A percentile compares a stretch with the other conserved stretches of the same genome.
These are phyloP conservation scores for Nasalis larvatus DNA, from an alignment of 2,113 vertebrate species.

Conservation along the genomic window DNA sequence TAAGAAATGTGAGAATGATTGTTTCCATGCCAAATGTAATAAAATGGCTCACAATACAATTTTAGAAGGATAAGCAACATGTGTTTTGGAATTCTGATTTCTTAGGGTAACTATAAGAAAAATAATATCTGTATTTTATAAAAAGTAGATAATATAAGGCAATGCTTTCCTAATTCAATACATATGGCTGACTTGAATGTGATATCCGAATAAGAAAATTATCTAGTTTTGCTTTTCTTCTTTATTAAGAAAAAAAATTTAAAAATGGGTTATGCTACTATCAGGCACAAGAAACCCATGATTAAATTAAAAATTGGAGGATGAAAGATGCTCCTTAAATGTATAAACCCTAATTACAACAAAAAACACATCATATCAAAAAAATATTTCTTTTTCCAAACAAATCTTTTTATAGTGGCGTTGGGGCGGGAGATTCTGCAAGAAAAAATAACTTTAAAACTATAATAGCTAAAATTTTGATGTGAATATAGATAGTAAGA, in stretches of 20 bases:
- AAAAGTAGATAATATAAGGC: not conserved
- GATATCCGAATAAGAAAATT: not conserved
- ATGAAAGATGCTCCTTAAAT: not conserved
- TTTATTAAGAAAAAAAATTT: constrained; percentile 31
- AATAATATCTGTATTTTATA: not conserved
- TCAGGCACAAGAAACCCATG: constrained; percentile 11
- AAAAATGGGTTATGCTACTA: constrained; percentile 61
- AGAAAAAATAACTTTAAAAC: constrained; percentile 15
- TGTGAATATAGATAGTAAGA: not conserved
- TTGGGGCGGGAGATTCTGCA: not conserved
- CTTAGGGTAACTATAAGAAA: not conserved
- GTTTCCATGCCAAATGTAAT: not conserved
- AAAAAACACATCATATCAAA: not conserved
- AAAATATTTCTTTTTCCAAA: not conserved
- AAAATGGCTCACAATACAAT: not conserved
- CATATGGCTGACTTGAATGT: not conserved
- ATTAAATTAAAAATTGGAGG: not conserved
- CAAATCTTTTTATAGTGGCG: not conserved
- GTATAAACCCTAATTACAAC: constrained; percentile 66
- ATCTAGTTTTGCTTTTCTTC: not conserved
- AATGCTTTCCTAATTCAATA: not conserved
- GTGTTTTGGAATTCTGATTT: not conserved
- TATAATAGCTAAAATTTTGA: not conserved
- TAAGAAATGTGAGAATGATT: not conserved
- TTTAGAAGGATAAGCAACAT: not conserved